Evolutionary conservation across 1,140 invertebrate genomes (phyloP).

Genomic region (Panagrolaimus sp.): DNA sequence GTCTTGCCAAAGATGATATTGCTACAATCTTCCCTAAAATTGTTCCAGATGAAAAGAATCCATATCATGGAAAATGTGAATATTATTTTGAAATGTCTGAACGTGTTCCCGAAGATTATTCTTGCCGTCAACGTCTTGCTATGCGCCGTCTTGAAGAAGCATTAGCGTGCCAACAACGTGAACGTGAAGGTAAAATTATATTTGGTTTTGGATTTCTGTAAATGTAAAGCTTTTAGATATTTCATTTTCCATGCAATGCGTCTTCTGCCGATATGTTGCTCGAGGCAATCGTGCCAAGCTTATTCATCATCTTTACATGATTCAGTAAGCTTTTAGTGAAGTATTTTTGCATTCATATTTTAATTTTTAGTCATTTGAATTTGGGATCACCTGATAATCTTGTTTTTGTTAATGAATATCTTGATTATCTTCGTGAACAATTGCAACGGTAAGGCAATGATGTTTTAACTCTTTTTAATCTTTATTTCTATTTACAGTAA

Average conservation of each 20-base stretch:
- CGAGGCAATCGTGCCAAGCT: constrained; percentile 57
- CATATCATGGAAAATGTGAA: constrained; percentile 45
- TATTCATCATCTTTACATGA: constrained; percentile 58
- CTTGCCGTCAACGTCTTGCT: constrained; percentile 52
- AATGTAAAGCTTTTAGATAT: constrained; percentile 50
- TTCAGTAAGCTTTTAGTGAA: background rate
- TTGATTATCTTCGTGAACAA: constrained; percentile 54
- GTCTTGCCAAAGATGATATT: constrained; percentile 49
- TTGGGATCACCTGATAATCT: constrained; percentile 58
- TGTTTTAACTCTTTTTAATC: background rate
- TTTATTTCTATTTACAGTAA: constrained; percentile 35
- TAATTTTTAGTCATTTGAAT: constrained; percentile 57
- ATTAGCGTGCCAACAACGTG: constrained; percentile 53
- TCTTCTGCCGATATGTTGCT: constrained; percentile 58
- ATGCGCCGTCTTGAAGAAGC: constrained; percentile 59
- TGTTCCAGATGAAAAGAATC: constrained; percentile 41
- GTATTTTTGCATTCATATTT: background rate
- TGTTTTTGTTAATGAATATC: constrained; percentile 57
- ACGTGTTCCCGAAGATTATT: constrained; percentile 40
- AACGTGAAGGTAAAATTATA: constrained; percentile 31
- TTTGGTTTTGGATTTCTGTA: background rate
- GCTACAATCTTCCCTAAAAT: constrained; percentile 57
- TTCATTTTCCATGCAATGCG: constrained; percentile 51
- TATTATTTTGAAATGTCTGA: constrained; percentile 56
- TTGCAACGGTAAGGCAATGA: constrained; percentile 28